Base-by-base conservation (phyloP, 2,888 invertebrate genomes). In the Gortyna flavago region DNA sequence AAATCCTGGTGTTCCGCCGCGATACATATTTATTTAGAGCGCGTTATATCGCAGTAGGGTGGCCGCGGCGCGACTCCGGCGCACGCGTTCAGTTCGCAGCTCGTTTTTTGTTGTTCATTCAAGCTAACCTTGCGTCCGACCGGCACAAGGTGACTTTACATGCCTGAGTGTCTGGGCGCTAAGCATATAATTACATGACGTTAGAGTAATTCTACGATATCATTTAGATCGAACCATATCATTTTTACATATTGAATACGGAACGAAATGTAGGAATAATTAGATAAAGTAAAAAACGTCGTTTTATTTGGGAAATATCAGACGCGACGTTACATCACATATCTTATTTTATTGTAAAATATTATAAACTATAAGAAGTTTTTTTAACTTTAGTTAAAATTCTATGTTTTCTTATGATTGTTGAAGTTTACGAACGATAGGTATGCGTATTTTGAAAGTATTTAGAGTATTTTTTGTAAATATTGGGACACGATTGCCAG, bases 71-170 rank as follows among this genome's bases (percentile, higher is more conserved):
- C 88, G 85, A 90, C 88, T 90, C 89, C 85, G 88, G 91, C 92
- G 93, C 93, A 92, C 92, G 93, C 94, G 92, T 93, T 93, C 91
- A 91, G 90, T 91, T 93, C 89, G 91, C 90, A 90, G 92, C 90
- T 92, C 89, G 89, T 94, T 95, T 96, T 96, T 95, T 96, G 93
- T 95, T 95, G 92, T 95, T 95, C 94, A 95, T 95, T 96, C 93
- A 95, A 94, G 90, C 89, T 95, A 95, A 96, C 96, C 96, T 96
- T 96, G 96, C 91, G 91, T 91, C 83, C 88, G 88, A 84, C 93
- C 92, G 93, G 84, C 90, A 93, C 95, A 96, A 96, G 96, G 96
- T 96, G 96, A 96, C 96, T 96, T 96, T 95, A 95, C 93, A 94
- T 93, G 95, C 94, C 95, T 94, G 95, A 91, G 92, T 93, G 95